Percentiles rank a stretch among this genome's conserved stretches.
Conservation (phyloP, 2,888 invertebrate species). For the Lepidocyrtinus sp. region DNA sequence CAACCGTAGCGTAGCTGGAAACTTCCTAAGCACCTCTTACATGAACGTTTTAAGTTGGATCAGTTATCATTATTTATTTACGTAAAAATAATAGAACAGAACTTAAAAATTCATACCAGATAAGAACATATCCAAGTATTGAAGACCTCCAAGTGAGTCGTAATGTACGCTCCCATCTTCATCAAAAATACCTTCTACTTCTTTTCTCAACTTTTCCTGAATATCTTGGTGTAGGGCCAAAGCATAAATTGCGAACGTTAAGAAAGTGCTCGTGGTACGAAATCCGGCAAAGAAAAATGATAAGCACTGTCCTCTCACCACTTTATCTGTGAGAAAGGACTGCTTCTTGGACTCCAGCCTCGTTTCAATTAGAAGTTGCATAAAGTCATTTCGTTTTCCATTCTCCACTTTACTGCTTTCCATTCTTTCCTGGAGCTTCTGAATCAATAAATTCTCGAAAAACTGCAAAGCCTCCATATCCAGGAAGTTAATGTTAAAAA, state of each 20-base stretch:
- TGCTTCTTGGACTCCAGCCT: conserved; percentile 22
- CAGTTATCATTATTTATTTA: neutral
- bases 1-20: neutral
- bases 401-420: neutral
- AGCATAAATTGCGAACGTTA: conserved; percentile 48
- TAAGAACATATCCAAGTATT: conserved; percentile 25
- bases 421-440: conserved; percentile 24
- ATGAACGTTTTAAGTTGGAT: too few relatives aligned
- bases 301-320: conserved; percentile 41
- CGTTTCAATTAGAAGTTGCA: conserved; percentile 42
- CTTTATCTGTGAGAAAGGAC: conserved; percentile 39
- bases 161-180: conserved; percentile 31
- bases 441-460: conserved; percentile 25
- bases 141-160: conserved; percentile 23
- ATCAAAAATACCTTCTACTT: conserved; percentile 26
- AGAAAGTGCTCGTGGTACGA: conserved; percentile 41
- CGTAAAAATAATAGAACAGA: neutral
- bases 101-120: conserved; percentile 7
- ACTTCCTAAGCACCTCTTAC: conserved; percentile 33
- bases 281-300: conserved; percentile 60
- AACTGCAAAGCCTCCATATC: conserved; percentile 39
- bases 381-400: conserved; percentile 40
- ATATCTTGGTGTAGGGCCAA: conserved; percentile 49
- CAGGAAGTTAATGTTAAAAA: conserved; percentile 39
- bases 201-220: conserved; percentile 49